phyloP scores from a whole-genome alignment of 2,113 vertebrate genomes.

The Chinchilla lanigera region DNA sequence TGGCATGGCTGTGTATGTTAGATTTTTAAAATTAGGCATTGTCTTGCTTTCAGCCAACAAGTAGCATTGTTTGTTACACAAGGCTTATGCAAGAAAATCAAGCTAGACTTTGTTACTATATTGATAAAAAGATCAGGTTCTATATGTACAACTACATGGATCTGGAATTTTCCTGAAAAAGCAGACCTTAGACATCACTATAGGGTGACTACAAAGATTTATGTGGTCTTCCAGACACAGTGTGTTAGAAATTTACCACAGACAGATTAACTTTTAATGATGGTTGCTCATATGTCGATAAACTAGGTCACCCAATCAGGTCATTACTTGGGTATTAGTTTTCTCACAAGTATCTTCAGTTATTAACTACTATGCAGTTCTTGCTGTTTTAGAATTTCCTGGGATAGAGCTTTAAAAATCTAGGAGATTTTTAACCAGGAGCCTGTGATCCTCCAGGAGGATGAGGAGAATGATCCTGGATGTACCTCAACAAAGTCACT shows the following conservation, averaged over 20 bases:
- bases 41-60: not conserved
- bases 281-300: not conserved
- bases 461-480: rapidly evolving
- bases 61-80: not conserved
- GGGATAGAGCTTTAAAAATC: not conserved
- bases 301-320: not conserved
- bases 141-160: not conserved
- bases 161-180: not conserved
- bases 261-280: not conserved
- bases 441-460: rapidly evolving
- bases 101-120: not conserved
- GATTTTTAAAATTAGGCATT: too few species aligned
- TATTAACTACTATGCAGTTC: not conserved
- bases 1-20: not conserved
- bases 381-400: not conserved
- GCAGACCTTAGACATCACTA: rapidly evolving
- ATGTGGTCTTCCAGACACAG: not conserved
- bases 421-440: not conserved
- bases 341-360: not conserved
- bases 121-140: not conserved
- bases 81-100: not conserved
- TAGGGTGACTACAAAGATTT: not conserved
- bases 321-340: not conserved
- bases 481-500: not conserved
- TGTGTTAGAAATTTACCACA: not conserved